Percentiles rank a stretch among this genome's conserved stretches.
These are phyloP conservation scores for Triplophysa yarkandensis DNA, from an alignment of 2,797 vertebrate genomes.

Conservation along the genomic window DNA sequence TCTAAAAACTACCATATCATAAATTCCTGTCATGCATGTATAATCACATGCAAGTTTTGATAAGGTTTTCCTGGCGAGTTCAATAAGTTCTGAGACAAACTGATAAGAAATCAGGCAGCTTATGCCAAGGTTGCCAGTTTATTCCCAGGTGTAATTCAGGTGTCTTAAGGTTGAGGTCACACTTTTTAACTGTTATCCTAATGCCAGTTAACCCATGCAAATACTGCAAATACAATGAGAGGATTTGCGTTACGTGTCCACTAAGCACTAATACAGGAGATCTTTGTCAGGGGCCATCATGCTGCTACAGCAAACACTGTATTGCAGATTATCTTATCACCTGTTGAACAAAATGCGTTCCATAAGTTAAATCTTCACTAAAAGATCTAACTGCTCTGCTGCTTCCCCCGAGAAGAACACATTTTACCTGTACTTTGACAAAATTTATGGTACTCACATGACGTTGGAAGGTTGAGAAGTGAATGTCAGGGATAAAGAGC, in stretches of 20 bases:
- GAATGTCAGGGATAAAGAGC: constrained; percentile 96
- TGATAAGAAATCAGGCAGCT: neutral
- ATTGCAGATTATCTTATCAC: constrained; percentile 36
- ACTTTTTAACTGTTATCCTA: neutral
- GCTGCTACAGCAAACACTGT: neutral
- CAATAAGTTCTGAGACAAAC: neutral
- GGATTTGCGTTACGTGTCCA: neutral
- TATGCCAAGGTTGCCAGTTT: constrained; percentile 8
- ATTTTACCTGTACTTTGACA: no score
- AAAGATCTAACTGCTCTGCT: neutral
- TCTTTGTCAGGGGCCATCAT: neutral
- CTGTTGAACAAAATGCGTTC: neutral
- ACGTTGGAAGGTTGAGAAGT: constrained; percentile 91
- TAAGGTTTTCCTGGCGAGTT: neutral
- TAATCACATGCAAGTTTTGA: neutral
- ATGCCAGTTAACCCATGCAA: neutral
- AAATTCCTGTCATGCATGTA: constrained; percentile 3
- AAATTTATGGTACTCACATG: constrained; percentile 90
- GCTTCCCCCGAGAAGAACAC: no score
- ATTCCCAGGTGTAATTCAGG: neutral
- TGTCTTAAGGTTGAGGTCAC: neutral
- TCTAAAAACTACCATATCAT: neutral
- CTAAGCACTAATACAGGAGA: neutral
- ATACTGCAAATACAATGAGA: neutral
- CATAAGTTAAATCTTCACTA: constrained; percentile 1